Conservation (phyloP, 1,140 invertebrate species). For the Conus ventricosus region DNA sequence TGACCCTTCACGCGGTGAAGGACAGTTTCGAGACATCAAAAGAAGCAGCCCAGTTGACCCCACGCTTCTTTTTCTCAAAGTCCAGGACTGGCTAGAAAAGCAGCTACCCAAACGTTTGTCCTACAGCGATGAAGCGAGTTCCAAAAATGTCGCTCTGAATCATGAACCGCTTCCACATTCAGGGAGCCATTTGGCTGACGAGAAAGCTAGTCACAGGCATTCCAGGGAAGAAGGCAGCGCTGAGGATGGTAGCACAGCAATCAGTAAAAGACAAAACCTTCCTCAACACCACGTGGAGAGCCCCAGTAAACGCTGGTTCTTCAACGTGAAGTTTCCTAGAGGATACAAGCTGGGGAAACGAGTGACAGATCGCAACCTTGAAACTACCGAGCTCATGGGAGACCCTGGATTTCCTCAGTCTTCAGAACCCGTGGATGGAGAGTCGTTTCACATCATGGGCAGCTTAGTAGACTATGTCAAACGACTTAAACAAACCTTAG, state of each 20-base stretch:
- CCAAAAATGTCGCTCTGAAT: not conserved
- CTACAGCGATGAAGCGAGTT: not conserved
- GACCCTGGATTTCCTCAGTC: not conserved
- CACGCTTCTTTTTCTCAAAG: not conserved
- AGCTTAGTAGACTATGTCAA: not conserved
- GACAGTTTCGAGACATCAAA: not conserved
- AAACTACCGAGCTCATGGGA: not conserved
- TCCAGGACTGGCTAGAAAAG: not conserved
- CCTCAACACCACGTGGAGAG: not conserved
- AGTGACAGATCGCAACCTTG: not conserved
- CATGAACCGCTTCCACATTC: not conserved
- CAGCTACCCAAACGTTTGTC: not conserved
- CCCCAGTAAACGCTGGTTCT: not conserved
- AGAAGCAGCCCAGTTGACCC: not conserved
- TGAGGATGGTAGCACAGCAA: not conserved
- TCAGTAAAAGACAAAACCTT: not conserved
- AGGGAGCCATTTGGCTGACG: not conserved
- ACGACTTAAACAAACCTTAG: not conserved
- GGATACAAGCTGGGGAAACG: constrained; percentile 8
- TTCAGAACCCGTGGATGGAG: not conserved
- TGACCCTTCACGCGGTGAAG: not conserved
- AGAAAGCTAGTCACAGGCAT: not conserved
- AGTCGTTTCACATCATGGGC: not conserved
- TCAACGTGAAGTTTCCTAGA: not conserved
- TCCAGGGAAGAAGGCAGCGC: not conserved